These are phyloP conservation scores for Megalops cyprinoides DNA, from an alignment of 2,797 vertebrate genomes.

Conservation along the genomic window DNA sequence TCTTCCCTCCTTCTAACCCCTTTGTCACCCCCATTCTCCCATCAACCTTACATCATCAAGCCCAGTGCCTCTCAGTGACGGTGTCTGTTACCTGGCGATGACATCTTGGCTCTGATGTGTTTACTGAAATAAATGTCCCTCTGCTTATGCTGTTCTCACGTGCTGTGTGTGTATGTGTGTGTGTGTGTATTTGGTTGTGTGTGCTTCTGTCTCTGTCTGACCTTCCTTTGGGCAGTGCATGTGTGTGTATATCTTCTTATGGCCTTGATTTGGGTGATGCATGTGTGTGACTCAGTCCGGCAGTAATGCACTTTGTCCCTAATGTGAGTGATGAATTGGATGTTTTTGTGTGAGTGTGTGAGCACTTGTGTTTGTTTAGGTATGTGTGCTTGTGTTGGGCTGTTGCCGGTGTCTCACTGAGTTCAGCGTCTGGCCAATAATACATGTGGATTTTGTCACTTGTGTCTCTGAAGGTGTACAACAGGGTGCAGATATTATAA, in stretches of 20 bases:
- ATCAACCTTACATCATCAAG: background rate
- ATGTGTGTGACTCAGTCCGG: background rate
- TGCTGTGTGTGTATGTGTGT: background rate
- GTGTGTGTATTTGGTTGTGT: background rate
- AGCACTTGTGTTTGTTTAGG: background rate
- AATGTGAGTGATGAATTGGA: background rate
- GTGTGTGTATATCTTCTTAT: background rate
- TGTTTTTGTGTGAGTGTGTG: slow-evolving; percentile 9
- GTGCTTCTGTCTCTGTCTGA: background rate
- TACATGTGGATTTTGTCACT: background rate
- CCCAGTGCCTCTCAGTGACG: background rate
- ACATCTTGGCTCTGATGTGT: background rate
- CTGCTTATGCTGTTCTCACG: background rate
- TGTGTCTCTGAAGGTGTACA: background rate
- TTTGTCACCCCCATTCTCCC: background rate
- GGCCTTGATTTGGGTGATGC: too few relatives aligned
- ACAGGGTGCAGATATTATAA: background rate
- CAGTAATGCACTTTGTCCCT: slow-evolving; percentile 3
- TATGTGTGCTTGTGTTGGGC: background rate
- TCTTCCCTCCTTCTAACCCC: background rate
- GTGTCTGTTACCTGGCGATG: background rate
- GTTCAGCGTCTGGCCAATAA: background rate
- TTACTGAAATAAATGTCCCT: background rate
- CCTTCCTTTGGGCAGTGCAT: background rate
- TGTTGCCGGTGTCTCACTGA: background rate